Evolutionary conservation across 2,797 vertebrate species (phyloP), one percentile per base, ranked within the genome.

Genomic region (Ambastaia sidthimunki): DNA sequence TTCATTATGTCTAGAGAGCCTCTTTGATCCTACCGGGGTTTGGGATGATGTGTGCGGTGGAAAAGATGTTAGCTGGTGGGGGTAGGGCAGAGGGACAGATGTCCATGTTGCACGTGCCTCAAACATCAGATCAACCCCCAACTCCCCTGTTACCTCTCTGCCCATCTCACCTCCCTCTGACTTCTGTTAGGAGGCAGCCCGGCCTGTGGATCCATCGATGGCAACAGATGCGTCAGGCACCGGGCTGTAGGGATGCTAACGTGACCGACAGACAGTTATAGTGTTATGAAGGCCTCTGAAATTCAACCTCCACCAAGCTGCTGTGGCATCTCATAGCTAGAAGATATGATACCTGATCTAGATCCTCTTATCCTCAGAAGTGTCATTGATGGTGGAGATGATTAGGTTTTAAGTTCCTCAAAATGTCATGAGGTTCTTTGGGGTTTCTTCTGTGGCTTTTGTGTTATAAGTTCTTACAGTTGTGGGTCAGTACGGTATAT

Each of bases 1-100:
- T 87, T 92, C 90, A 94, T 94, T 93, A 93, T 85, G 71, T 90
- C 89, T 86, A 88, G 90, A 90, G 90, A 90, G 89, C 88, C 89
- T 91, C 86, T 86, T 89, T 80, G 89, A 93, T 93, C 89, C 91
- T 92, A 92, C 92, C 89, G 83, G 83, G 86, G 84, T 84, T 89
- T 57, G 82, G 85, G 73, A 88, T 90, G 90, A 91, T 91, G 90
- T 52, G 52, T 21, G 78, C 57, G 71, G 41, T 62, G 71, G 31
- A 23, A 83, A 19, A 37, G 74, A 78, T 63, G 63, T 59, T 82
- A 71, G 78, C 86, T 88, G 90, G 81, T 75, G 85, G 85, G 81
- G 83, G 81, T 76, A 28, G 37, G 62, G 69, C 60, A 82, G 73
- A 82, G 80, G 81, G 87, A 85, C 85, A 89, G 85, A 88, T 88